Evolutionary conservation across 1,140 invertebrate genomes (phyloP).

Genomic region (Chironomus tepperi): DNA sequence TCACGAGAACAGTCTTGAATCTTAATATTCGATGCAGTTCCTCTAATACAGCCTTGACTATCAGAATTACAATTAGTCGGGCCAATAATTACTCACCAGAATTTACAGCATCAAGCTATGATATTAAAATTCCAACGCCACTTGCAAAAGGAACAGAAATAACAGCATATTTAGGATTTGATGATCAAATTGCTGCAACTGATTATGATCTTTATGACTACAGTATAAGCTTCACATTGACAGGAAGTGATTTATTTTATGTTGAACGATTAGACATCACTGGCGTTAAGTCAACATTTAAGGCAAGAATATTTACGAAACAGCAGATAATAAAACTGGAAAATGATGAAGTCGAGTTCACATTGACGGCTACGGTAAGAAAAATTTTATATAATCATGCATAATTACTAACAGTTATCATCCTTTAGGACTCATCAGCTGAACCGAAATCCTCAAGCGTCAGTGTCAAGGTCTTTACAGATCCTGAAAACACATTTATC

Average conservation of each 20-base stretch:
- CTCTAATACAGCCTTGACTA: background rate
- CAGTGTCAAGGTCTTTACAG: background rate
- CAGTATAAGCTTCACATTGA: background rate
- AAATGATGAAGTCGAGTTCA: background rate
- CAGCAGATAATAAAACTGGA: background rate
- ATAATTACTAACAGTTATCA: background rate
- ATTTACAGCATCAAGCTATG: background rate
- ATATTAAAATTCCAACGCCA: background rate
- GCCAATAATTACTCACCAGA: background rate
- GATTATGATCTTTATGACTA: background rate
- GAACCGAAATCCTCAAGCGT: background rate
- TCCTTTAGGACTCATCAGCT: background rate
- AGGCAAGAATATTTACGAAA: background rate
- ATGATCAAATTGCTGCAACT: background rate
- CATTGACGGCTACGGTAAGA: background rate
- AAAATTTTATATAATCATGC: background rate
- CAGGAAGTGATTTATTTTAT: background rate
- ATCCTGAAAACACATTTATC: background rate
- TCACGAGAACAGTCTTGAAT: no score
- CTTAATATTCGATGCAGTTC: background rate
- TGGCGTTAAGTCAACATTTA: background rate
- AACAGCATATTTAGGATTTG: background rate
- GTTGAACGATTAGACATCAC: background rate
- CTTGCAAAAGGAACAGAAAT: background rate
- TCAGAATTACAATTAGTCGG: background rate